Evolutionary conservation across 64 coral and sea anemone species (phyloP), one percentile per base, ranked within the genome.

Genomic region (Pocillopora damicornis): DNA sequence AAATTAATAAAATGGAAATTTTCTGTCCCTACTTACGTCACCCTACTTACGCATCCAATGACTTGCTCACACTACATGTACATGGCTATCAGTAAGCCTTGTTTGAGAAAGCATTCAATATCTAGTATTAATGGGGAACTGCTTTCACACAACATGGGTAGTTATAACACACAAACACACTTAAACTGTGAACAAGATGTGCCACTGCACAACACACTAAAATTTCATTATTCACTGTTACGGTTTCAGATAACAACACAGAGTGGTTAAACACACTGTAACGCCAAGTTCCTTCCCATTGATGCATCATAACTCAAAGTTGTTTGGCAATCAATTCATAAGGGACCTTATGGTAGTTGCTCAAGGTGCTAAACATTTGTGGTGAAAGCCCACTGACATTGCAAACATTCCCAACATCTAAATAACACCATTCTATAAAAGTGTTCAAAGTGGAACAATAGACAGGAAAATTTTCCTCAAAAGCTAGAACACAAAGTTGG

Each of bases 41-140:
- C 88, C 94, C 80, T 96, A 96, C 94, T 96, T 96, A 96, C 94
- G 91, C 85, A 88, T 96, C 94, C 94, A 89, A 69, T 96, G 94
- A 90, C 94, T 96, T 96, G 94, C 71, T 91, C 81, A 78, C 76
- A 87, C 75, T 87, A 92, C 76, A 87, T 71, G 86, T 80, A 88
- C 73, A 83, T 90, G 83, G 83, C 90, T 92, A 92, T 84, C 89
- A 84, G 82, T 86, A 63, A 85, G 81, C 90, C 86, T 92, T 89
- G 77, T 89, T 89, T 89, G 42, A 92, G 75, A 92, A 92, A 92
- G 90, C 67, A 92, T 80, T 87, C 81, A 92, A 92, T 57, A 92
- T 72, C 82, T 79, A 12, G 35, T 79, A 87, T 92, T 92, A 92
- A 92, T 87, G 60, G 81, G 57, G 58, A 76, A 64, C 72, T 73